Percentiles rank a stretch among this genome's conserved stretches.
Conservation (phyloP, 2,888 invertebrate species). For the Melipona bicolor region DNA sequence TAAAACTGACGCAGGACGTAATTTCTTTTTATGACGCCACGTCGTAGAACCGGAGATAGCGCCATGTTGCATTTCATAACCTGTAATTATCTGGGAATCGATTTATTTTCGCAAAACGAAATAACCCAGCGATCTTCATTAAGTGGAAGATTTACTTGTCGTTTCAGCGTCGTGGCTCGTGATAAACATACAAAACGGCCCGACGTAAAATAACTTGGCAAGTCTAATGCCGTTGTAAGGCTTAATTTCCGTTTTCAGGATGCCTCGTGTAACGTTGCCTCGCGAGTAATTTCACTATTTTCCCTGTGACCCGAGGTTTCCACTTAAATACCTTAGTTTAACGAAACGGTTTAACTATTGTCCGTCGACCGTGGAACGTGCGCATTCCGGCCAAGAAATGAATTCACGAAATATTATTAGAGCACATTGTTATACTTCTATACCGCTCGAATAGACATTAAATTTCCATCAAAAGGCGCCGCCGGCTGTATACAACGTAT, state of each 20-base stretch:
- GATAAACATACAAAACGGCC: conserved; percentile 38
- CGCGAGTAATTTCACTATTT: conserved; percentile 70
- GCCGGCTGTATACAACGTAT: conserved; percentile 26
- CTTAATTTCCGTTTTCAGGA: conserved; percentile 56
- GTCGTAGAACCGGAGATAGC: conserved; percentile 4
- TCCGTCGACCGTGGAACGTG: conserved; percentile 44
- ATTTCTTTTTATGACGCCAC: conserved; percentile 9
- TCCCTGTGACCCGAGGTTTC: conserved; percentile 64
- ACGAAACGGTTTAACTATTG: conserved; percentile 71
- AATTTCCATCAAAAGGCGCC: conserved; percentile 55
- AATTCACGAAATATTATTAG: conserved; percentile 63
- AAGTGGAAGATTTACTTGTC: conserved; percentile 38
- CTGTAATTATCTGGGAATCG: conserved; percentile 12
- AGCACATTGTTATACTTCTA: conserved; percentile 34
- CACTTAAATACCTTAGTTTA: conserved; percentile 69
- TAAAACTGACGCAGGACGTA: background rate
- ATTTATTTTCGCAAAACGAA: conserved; percentile 19
- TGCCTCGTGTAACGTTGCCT: conserved; percentile 66
- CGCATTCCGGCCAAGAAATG: conserved; percentile 58
- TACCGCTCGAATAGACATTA: conserved; percentile 47
- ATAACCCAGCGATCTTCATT: conserved; percentile 32
- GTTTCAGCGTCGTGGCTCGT: conserved; percentile 2
- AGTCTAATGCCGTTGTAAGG: conserved; percentile 49
- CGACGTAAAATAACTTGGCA: conserved; percentile 44
- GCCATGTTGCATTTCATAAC: conserved; percentile 15